Conservation (phyloP, 2,797 vertebrate genomes). For the Eulemur rubriventer region DNA sequence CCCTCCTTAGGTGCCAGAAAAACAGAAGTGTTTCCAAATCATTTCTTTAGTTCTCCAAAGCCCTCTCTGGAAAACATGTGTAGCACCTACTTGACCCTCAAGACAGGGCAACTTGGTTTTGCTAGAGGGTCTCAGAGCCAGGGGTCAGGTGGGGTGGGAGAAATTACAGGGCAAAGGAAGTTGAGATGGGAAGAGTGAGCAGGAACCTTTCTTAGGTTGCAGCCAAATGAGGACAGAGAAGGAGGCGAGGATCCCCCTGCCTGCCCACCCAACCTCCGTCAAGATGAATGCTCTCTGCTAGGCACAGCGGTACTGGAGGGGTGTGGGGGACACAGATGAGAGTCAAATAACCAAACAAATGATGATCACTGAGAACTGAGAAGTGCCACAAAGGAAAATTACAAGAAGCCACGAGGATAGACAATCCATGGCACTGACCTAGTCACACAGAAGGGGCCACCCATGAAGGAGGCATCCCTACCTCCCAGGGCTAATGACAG, state of each 20-base stretch:
- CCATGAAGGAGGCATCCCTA: neutral
- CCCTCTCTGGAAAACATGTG: neutral
- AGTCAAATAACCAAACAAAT: neutral
- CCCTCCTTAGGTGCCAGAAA: neutral
- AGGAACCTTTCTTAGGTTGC: no score
- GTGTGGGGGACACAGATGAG: no score
- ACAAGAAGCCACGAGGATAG: neutral
- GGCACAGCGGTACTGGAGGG: neutral
- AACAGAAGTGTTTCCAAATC: neutral
- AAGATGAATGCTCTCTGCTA: neutral
- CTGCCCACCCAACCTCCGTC: neutral
- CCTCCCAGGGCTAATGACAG: accelerated
- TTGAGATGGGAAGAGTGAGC: neutral
- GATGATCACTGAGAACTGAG: neutral
- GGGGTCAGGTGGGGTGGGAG: no score
- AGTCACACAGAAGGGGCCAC: neutral
- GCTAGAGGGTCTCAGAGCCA: neutral
- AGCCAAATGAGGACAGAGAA: neutral
- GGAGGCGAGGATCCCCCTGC: neutral
- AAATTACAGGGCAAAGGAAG: neutral
- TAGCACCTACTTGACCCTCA: neutral
- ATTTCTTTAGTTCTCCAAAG: neutral
- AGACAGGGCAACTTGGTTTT: neutral
- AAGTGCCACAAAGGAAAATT: neutral
- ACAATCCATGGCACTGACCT: neutral